A percentile compares a stretch with the other conserved stretches of the same genome.
These are phyloP conservation scores for Clostera curtula DNA, from an alignment of 2,888 invertebrate genomes.

Conservation along the genomic window DNA sequence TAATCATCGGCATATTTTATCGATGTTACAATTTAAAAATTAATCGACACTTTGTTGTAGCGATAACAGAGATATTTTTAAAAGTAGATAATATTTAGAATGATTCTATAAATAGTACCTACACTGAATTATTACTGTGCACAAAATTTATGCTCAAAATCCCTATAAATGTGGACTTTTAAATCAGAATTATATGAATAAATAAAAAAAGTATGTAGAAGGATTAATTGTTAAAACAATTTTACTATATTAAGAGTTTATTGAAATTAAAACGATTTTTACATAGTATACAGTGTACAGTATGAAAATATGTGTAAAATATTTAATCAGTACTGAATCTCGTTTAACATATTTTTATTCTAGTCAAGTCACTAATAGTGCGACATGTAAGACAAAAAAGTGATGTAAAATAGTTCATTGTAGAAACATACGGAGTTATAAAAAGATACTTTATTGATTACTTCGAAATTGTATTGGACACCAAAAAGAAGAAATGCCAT, in stretches of 20 bases:
- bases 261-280: conserved; percentile 20
- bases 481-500: conserved; percentile 61
- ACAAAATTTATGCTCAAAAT: conserved; percentile 40
- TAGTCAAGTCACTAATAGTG: conserved; percentile 38
- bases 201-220: conserved; percentile 13
- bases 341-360: conserved; percentile 23
- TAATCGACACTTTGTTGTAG: conserved; percentile 14
- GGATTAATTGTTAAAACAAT: conserved; percentile 19
- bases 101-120: conserved; percentile 8
- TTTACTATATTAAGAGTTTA: conserved; percentile 19
- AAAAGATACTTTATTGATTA: conserved; percentile 4
- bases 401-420: conserved; percentile 57
- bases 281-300: conserved; percentile 23
- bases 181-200: conserved; percentile 16
- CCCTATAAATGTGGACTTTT: conserved; percentile 17
- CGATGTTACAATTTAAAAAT: conserved; percentile 19
- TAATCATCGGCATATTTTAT: conserved; percentile 23
- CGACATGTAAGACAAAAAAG: conserved; percentile 60
- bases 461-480: conserved; percentile 30
- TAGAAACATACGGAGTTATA: conserved; percentile 23
- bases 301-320: conserved; percentile 19
- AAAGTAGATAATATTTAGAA: conserved; percentile 10
- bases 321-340: conserved; percentile 25
- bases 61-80: conserved; percentile 7
- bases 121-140: conserved; percentile 23